phyloP scores from a whole-genome alignment of 2,888 invertebrate genomes.

The Agelastica alni region DNA sequence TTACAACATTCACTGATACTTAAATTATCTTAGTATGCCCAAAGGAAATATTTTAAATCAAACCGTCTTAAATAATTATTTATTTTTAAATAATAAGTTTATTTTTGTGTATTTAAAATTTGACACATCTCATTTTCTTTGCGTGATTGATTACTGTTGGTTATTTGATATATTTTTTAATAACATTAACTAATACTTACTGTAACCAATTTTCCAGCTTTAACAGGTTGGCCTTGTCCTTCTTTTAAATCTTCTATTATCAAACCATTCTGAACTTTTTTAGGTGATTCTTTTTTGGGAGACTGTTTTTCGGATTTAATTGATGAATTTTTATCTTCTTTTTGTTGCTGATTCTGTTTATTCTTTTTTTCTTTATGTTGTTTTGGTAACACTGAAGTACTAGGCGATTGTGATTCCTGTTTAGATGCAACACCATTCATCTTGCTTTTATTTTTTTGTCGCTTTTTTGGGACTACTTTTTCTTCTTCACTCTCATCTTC shows the following conservation, averaged over 20 bases:
- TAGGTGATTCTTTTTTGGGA: constrained; percentile 48
- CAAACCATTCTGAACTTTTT: constrained; percentile 77
- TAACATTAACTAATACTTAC: too few species aligned
- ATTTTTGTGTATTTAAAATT: too few species aligned
- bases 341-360: constrained; percentile 48
- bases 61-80: too few species aligned
- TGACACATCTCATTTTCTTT: too few species aligned
- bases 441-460: constrained; percentile 52
- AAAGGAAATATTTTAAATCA: too few species aligned
- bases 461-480: constrained; percentile 50
- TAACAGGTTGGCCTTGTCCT: constrained; percentile 78
- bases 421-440: constrained; percentile 48
- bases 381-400: too few species aligned
- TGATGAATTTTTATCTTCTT: constrained; percentile 49
- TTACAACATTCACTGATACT: too few species aligned
- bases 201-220: constrained; percentile 72
- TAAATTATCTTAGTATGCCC: too few species aligned
- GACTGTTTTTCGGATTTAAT: constrained; percentile 33
- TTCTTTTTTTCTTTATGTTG: constrained; percentile 16
- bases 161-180: too few species aligned
- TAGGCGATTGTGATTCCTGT: constrained; percentile 19
- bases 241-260: constrained; percentile 76
- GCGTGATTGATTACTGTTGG: too few species aligned
- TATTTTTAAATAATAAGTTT: too few species aligned
- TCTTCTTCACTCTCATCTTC: constrained; percentile 30